Evolutionary conservation across 2,888 invertebrate species (phyloP).

Genomic region (Drosophila longiperda): DNA sequence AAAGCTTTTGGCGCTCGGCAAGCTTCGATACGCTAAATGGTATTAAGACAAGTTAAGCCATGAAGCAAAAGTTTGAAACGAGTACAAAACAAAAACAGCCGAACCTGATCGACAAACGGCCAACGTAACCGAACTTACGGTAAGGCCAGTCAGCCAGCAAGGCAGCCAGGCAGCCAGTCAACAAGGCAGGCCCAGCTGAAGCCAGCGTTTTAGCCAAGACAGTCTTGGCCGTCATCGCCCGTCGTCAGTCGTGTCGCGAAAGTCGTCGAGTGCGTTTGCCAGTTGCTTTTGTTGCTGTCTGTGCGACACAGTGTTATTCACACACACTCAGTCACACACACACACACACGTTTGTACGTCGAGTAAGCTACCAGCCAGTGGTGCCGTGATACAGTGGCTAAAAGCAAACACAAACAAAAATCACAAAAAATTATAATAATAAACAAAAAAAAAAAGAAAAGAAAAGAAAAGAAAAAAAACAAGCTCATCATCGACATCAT

Average conservation of each 20-base stretch:
- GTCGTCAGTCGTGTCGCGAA: constrained; percentile 85
- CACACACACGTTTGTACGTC: constrained; percentile 9
- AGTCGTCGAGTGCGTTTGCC: constrained; percentile 85
- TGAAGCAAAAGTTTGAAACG: constrained; percentile 64
- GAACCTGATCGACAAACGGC: constrained; percentile 53
- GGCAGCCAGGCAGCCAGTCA: constrained; percentile 15
- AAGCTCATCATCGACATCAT: constrained; percentile 45
- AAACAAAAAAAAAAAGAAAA: constrained; percentile 20
- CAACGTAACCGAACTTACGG: constrained; percentile 81
- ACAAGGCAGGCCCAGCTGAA: constrained; percentile 25
- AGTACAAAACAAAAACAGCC: constrained; percentile 41
- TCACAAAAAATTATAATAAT: constrained; percentile 15
- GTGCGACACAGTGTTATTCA: constrained; percentile 47
- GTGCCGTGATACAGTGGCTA: constrained; percentile 54
- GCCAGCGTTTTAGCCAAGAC: constrained; percentile 45
- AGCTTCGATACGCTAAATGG: constrained; percentile 68
- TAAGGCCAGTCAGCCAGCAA: constrained; percentile 50
- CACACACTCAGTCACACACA: constrained; percentile 26
- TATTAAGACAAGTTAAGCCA: constrained; percentile 75
- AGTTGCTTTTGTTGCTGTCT: constrained; percentile 63
- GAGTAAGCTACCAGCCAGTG: constrained; percentile 38
- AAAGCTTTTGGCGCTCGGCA: constrained; percentile 55
- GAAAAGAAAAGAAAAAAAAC: constrained; percentile 34
- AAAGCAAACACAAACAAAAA: constrained; percentile 60
- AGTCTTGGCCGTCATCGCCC: constrained; percentile 54